phyloP scores from a whole-genome alignment of 2,797 vertebrate genomes.

The Dryobates pubescens region DNA sequence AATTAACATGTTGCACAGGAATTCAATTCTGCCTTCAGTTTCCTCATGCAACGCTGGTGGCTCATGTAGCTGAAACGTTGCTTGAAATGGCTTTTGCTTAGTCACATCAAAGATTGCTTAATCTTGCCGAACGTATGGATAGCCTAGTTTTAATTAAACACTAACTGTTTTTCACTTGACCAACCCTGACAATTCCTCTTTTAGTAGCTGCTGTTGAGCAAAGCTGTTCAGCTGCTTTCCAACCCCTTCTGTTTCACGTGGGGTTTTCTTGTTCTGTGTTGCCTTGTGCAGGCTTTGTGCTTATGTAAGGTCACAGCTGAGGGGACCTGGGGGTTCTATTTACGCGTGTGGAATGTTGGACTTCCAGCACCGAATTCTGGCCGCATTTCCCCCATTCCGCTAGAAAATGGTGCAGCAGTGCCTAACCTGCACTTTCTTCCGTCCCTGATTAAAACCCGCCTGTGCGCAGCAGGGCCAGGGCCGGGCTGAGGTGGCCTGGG shows the following conservation, averaged over 20 bases:
- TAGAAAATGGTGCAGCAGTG: fast-evolving
- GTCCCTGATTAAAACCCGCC: background rate
- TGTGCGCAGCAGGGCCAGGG: background rate
- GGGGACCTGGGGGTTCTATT: fast-evolving
- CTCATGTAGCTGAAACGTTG: background rate
- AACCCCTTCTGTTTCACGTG: background rate
- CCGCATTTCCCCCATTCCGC: fast-evolving
- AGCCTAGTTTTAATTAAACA: background rate
- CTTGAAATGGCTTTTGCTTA: background rate
- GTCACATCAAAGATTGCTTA: background rate
- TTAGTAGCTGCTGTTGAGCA: background rate
- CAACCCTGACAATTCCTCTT: background rate
- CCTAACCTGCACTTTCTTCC: fast-evolving
- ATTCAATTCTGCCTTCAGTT: background rate
- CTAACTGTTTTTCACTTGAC: background rate
- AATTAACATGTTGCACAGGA: background rate
- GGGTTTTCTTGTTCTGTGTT: fast-evolving
- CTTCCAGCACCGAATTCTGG: background rate
- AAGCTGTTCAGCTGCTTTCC: background rate
- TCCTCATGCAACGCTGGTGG: background rate
- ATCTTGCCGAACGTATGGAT: background rate
- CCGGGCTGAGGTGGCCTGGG: background rate
- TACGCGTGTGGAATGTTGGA: background rate
- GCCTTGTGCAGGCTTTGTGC: background rate
- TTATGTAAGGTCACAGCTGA: background rate